A percentile compares a stretch with the other conserved stretches of the same genome.
Conservation (phyloP, 1,140 invertebrate species). For the Spodoptera litura region DNA sequence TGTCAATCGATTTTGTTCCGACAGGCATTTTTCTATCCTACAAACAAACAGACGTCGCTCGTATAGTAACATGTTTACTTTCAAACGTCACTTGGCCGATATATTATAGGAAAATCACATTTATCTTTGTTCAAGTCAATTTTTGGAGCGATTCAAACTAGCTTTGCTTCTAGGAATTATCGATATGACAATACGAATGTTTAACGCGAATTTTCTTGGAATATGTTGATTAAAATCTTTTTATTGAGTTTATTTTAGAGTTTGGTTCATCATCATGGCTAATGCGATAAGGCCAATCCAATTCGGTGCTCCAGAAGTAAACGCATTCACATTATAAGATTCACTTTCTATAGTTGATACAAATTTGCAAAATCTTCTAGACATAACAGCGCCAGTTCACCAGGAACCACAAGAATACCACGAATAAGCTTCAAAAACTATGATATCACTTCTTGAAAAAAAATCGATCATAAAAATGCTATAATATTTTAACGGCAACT, state of each 20-base stretch:
- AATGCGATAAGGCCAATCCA: too few relatives aligned
- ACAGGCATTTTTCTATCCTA: conserved; percentile 57
- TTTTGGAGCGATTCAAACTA: conserved; percentile 31
- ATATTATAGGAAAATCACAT: conserved; percentile 63
- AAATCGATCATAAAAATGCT: conserved; percentile 30
- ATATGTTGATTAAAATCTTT: not conserved
- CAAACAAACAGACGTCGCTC: conserved; percentile 60
- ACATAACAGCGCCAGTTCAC: not conserved
- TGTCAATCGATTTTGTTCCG: conserved; percentile 58
- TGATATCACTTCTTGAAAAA: conserved; percentile 9
- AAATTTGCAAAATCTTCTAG: too few relatives aligned
- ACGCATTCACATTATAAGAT: too few relatives aligned
- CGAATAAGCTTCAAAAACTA: not conserved
- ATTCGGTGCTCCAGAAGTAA: too few relatives aligned
- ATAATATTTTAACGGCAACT: conserved; percentile 49
- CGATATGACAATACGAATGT: conserved; percentile 28
- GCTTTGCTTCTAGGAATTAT: not conserved
- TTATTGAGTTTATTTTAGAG: too few relatives aligned
- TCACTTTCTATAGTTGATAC: too few relatives aligned
- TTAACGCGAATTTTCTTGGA: conserved; percentile 8
- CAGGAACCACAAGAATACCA: not conserved
- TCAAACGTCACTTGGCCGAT: conserved; percentile 47
- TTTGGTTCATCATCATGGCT: too few relatives aligned
- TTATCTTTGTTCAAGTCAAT: conserved; percentile 56
- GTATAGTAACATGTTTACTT: conserved; percentile 58